Base-by-base conservation (phyloP, 2,797 vertebrate genomes). In the Cottoperca gobio region DNA sequence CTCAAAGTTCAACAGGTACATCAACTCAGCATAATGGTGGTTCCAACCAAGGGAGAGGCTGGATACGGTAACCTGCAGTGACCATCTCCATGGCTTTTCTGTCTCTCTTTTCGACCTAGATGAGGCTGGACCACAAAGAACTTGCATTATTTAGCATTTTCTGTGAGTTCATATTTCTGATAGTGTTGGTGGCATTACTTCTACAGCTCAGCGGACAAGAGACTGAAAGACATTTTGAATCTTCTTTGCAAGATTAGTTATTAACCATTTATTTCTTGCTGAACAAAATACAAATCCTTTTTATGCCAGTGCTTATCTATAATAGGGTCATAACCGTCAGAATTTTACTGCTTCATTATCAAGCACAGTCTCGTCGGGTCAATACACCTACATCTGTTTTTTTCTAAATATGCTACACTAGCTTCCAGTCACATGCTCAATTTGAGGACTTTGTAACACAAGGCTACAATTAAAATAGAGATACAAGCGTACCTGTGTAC, bases 1-100 rank as follows among this genome's bases (percentile, higher is more conserved):
- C 58, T 75, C 55, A 54, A 70, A 74, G 81, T 84, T 88, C 54
- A 78, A 31, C 65, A 71, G 21, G 33, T 62, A 42, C 45, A 70
- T 50, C 37, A 19, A 69, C 45, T 63, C 48, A 73, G 55, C 55
- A 60, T n/a, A 50, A 55, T 26, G 24, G 2, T 28, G 4, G 52
- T 49, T 39, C 53, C 37, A 26, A 3, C 46, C 2, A 8, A 39
- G 8, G 37, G 9, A 43, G 9, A 23, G n/a, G 52, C 2, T 2
- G 26, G n/a, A 39, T 23, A 37, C 24, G 42, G n/a, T 11, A 45
- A 58, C 26, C 43, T 67, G 42, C 2, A 28, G 19, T n/a, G 37
- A 21, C 31, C 40, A 16, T 33, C 9, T 26, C 19, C 4, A 2
- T 43, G 55, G 17, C 16, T 35, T 63, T 42, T 63, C 3, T 62